phyloP scores from a whole-genome alignment of 2,888 invertebrate species.

The Cordilura impudica region DNA sequence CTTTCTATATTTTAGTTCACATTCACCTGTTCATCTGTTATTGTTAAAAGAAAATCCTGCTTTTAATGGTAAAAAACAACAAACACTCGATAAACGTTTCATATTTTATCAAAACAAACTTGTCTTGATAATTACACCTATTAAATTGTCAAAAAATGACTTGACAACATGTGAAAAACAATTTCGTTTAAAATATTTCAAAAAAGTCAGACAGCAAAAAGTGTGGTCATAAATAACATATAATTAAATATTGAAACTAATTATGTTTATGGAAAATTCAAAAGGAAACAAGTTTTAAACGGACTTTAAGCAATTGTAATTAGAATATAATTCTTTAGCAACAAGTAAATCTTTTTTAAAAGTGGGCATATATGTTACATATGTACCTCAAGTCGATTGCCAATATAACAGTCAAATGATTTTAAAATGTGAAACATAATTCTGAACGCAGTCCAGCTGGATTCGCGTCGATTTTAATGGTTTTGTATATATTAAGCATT shows the following conservation, averaged over 20 bases:
- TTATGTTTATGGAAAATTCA: slow-evolving; percentile 18
- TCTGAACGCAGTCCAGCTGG: too few species aligned
- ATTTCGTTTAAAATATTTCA: slow-evolving; percentile 35
- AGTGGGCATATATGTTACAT: too few species aligned
- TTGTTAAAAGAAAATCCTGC: background rate
- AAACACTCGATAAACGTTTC: slow-evolving; percentile 26
- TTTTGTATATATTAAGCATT: too few species aligned
- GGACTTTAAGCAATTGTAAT: slow-evolving; percentile 50
- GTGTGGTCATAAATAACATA: slow-evolving; percentile 58
- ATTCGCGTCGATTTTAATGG: too few species aligned
- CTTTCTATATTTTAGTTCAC: background rate
- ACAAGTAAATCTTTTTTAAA: too few species aligned
- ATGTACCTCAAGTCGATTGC: too few species aligned
- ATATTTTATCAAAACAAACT: slow-evolving; percentile 56
- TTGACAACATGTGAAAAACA: slow-evolving; percentile 49
- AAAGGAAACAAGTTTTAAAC: slow-evolving; percentile 19
- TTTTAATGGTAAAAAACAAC: background rate
- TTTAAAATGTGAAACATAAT: too few species aligned
- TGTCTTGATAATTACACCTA: slow-evolving; percentile 54
- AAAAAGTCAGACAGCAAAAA: slow-evolving; percentile 30
- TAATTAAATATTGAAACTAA: slow-evolving; percentile 52
- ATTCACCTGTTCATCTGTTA: background rate
- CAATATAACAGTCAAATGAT: too few species aligned
- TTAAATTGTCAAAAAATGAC: slow-evolving; percentile 56
- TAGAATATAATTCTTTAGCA: slow-evolving; percentile 49